Percentiles rank a stretch among this genome's conserved stretches.
phyloP scores from a whole-genome alignment of 2,797 vertebrate species.

The Paguma larvata region DNA sequence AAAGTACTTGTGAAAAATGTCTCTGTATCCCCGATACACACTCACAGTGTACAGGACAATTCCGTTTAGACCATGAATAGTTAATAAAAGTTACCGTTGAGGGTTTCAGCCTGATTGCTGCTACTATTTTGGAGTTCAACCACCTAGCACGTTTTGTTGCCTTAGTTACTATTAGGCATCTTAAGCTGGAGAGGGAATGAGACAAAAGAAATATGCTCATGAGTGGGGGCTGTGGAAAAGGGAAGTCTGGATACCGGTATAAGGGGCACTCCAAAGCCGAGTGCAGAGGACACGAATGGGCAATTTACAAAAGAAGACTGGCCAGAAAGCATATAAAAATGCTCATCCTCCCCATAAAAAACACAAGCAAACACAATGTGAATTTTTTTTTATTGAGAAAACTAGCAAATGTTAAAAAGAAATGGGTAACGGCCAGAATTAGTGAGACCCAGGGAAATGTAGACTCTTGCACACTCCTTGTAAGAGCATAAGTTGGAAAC shows the following conservation, averaged over 20 bases:
- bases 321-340: conserved; percentile 51
- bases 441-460: background rate
- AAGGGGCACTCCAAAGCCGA: conserved; percentile 59
- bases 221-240: background rate
- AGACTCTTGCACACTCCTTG: background rate
- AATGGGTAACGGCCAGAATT: background rate
- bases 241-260: background rate
- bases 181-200: conserved; percentile 34
- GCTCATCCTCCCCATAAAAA: conserved; percentile 8
- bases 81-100: conserved; percentile 64
- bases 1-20: background rate
- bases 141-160: conserved; percentile 57
- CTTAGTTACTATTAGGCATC: conserved; percentile 67
- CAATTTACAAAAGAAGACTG: conserved; percentile 59
- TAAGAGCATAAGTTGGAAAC: conserved; percentile 26
- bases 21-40: background rate
- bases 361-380: conserved; percentile 6
- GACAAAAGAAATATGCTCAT: conserved; percentile 28
- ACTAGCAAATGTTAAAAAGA: conserved; percentile 5
- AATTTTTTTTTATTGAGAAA: conserved; percentile 43
- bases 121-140: conserved; percentile 65
- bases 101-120: conserved; percentile 22
- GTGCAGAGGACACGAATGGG: background rate
- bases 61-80: conserved; percentile 18
- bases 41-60: background rate